Evolutionary conservation across 92 coral and sea anemone genomes (phyloP), one percentile per base, ranked within the genome.

Genomic region (Montipora capitata): DNA sequence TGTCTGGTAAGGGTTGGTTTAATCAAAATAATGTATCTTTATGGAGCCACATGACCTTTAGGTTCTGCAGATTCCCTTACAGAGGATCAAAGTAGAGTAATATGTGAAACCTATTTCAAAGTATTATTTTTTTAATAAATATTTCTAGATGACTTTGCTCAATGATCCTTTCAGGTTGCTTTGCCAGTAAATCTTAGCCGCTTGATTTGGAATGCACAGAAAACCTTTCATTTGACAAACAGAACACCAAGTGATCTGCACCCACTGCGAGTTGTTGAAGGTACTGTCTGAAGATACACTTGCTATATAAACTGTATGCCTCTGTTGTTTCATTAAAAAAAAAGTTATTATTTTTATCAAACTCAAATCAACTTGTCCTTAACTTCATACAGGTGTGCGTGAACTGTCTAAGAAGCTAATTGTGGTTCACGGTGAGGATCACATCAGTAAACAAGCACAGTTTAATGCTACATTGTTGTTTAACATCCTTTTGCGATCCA

Each of bases 201-300:
- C 51, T 89, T 98, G 76, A 98, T 98, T 85, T 98, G 99, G 99
- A 98, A 98, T 87, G 99, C 99, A 58, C 99, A 94, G 77, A 98
- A 98, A 85, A 98, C 98, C 1, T 98, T 98, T 79, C 96, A 93
- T 72, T 90, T 98, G 61, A 98, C 88, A 82, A 98, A 92, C 89
- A 87, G 99, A 86, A 57, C 93, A 62, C 92, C 98, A 6, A 96
- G 94, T 89, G 99, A 98, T 74, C 83, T 98, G 18, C 96, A 98
- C 66, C 99, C 99, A 7, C 91, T 94, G 20, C 81, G 98, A 85
- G 98, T 98, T 54, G 90, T 96, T 49, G 99, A 96, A 96, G 99
- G 99, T 94, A 74, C 7, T 14, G 4, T 14, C 40, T 20, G 11
- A 8, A 65, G 20, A 27, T 18, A 27, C 35, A 27, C 35, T 27